Conservation (phyloP, 2,888 invertebrate species). For the Andricus curvator region DNA sequence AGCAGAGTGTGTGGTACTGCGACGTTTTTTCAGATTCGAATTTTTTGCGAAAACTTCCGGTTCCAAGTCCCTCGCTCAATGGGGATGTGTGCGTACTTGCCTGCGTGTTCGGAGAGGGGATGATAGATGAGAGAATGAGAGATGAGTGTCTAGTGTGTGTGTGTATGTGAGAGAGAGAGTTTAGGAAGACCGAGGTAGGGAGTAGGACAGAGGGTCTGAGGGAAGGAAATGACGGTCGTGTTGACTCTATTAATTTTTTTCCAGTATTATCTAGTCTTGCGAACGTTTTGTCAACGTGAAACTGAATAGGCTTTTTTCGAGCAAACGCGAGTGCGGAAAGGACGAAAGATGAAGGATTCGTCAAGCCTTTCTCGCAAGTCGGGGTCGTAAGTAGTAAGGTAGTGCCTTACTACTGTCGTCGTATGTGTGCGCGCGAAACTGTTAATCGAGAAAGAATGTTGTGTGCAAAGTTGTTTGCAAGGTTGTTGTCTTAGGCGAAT, state of each 20-base stretch:
- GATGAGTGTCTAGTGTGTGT: slow-evolving; percentile 35
- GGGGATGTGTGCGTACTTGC: slow-evolving; percentile 50
- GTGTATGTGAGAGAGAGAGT: slow-evolving; percentile 43
- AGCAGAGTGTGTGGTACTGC: slow-evolving; percentile 33
- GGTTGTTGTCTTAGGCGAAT: slow-evolving; percentile 1
- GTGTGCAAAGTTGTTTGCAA: slow-evolving; percentile 1
- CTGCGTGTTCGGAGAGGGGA: slow-evolving; percentile 29
- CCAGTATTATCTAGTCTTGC: slow-evolving; percentile 78
- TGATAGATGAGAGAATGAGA: neutral
- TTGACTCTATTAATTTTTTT: slow-evolving; percentile 75
- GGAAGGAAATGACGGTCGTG: slow-evolving; percentile 62
- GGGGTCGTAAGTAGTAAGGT: neutral
- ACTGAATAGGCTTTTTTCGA: slow-evolving; percentile 53
- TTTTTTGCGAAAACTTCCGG: neutral
- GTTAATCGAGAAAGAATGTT: slow-evolving; percentile 6
- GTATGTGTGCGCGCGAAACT: slow-evolving; percentile 31
- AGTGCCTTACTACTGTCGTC: neutral
- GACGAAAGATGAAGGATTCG: slow-evolving; percentile 40
- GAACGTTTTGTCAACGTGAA: slow-evolving; percentile 66
- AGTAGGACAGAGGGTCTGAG: slow-evolving; percentile 36
- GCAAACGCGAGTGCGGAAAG: slow-evolving; percentile 47
- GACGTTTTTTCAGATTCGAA: neutral
- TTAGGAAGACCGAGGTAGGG: slow-evolving; percentile 22
- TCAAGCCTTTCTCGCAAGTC: slow-evolving; percentile 43
- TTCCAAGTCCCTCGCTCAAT: slow-evolving; percentile 27